A percentile compares a stretch with the other conserved stretches of the same genome.
Conservation (phyloP, 2,888 invertebrate species). For the Eupithecia exiguata region DNA sequence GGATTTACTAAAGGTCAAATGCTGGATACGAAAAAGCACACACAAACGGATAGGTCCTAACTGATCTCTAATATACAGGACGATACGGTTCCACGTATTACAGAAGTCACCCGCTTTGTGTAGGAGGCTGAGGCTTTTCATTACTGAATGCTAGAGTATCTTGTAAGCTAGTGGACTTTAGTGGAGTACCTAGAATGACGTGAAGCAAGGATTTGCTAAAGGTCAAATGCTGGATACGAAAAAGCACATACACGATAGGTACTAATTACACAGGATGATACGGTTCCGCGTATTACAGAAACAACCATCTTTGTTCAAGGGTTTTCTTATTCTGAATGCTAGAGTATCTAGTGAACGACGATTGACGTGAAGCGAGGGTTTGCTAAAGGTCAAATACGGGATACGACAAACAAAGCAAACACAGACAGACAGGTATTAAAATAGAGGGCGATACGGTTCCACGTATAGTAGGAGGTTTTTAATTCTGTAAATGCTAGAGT, state of each 20-base stretch:
- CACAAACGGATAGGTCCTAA: no score
- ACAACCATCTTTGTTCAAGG: constrained; percentile 39
- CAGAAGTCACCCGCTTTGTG: constrained; percentile 37
- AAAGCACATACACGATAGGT: not conserved
- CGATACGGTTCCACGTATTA: constrained; percentile 44
- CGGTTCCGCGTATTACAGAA: constrained; percentile 42
- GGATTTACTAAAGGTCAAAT: not conserved
- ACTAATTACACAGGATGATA: constrained; percentile 16
- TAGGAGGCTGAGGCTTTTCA: constrained; percentile 27
- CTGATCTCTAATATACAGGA: no score
- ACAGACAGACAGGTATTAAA: not conserved
- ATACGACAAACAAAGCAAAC: not conserved
- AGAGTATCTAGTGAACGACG: not conserved
- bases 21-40: not conserved
- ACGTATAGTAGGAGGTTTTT: constrained; percentile 38
- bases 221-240: not conserved
- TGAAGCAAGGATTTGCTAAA: not conserved
- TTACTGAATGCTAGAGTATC: constrained; percentile 27
- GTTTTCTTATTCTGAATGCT: constrained; percentile 35
- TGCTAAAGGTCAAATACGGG: not conserved
- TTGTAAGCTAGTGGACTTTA: no score
- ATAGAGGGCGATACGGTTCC: constrained; percentile 35
- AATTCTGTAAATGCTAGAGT: constrained; percentile 31
- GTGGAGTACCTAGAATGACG: not conserved
- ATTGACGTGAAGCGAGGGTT: not conserved